phyloP scores from a whole-genome alignment of 2,888 invertebrate genomes.

The Idaea straminata region DNA sequence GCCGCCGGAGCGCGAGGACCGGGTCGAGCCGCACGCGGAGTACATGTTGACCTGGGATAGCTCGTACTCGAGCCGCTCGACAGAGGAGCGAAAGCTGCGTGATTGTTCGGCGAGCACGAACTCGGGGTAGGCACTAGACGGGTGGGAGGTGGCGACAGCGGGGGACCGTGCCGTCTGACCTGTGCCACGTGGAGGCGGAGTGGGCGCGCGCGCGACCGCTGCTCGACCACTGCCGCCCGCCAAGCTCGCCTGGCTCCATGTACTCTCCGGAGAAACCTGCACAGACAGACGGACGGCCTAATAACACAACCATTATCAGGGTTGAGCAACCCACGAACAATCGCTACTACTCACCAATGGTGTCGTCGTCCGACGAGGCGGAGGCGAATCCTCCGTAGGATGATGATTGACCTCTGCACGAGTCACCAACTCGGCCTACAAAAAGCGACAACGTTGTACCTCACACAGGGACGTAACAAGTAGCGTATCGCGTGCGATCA shows the following conservation, averaged over 20 bases:
- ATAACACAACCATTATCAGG: background rate
- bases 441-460: slow-evolving; percentile 1
- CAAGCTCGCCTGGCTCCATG: slow-evolving; percentile 72
- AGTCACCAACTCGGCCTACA: slow-evolving; percentile 71
- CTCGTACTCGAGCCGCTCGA: slow-evolving; percentile 80
- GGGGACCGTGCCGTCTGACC: slow-evolving; percentile 35
- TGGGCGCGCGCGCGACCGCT: slow-evolving; percentile 65
- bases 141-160: slow-evolving; percentile 51
- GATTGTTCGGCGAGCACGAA: slow-evolving; percentile 69
- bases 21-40: slow-evolving; percentile 69
- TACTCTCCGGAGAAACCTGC: slow-evolving; percentile 77
- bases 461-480: background rate
- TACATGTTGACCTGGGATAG: slow-evolving; percentile 79
- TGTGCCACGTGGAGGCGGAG: slow-evolving; percentile 72
- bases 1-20: slow-evolving; percentile 52
- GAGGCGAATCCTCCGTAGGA: slow-evolving; percentile 80
- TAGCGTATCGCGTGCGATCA: slow-evolving; percentile 9
- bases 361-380: slow-evolving; percentile 81
- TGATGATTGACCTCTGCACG: slow-evolving; percentile 81
- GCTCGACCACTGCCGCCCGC: slow-evolving; percentile 57
- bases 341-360: slow-evolving; percentile 65
- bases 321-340: too few relatives aligned
- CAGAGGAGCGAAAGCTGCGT: slow-evolving; percentile 66
- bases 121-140: slow-evolving; percentile 76
- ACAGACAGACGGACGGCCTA: background rate